Percentiles rank a stretch among this genome's conserved stretches.
These are phyloP conservation scores for Euura lappo DNA, from an alignment of 1,140 invertebrate species.

Conservation along the genomic window DNA sequence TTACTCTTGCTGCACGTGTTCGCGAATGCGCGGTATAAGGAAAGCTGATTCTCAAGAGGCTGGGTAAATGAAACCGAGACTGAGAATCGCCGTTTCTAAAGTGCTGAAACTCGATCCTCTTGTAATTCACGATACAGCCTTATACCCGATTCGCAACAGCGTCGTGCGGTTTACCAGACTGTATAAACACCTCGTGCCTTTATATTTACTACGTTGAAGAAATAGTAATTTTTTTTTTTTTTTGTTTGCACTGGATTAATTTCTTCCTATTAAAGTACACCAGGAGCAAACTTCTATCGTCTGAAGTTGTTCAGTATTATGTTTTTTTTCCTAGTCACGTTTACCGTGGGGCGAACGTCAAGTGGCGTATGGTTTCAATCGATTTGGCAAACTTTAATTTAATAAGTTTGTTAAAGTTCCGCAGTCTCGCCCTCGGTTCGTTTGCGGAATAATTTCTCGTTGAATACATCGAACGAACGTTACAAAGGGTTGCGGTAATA, in stretches of 20 bases:
- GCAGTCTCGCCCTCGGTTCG: neutral
- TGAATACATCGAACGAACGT: neutral
- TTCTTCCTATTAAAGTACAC: too few species aligned
- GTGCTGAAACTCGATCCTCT: conserved; percentile 58
- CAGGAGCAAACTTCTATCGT: too few species aligned
- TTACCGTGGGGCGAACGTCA: neutral
- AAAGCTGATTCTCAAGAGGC: too few species aligned
- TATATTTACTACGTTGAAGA: conserved; percentile 40
- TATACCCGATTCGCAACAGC: neutral
- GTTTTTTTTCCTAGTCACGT: neutral
- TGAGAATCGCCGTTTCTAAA: conserved; percentile 24
- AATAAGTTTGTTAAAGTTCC: neutral
- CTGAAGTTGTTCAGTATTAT: too few species aligned
- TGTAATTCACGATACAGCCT: conserved; percentile 56
- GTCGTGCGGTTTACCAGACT: conserved; percentile 45
- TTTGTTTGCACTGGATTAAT: too few species aligned
- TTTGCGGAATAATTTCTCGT: neutral
- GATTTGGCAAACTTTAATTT: neutral
- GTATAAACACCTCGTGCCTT: conserved; percentile 13
- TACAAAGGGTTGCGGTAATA: neutral
- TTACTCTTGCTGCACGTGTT: too few species aligned
- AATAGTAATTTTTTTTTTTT: too few species aligned
- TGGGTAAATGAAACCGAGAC: conserved; percentile 20
- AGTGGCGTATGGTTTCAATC: neutral
- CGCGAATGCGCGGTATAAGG: conserved; percentile 27